phyloP scores from a whole-genome alignment of 2,888 invertebrate genomes.

The Pseudanteris insignis region DNA sequence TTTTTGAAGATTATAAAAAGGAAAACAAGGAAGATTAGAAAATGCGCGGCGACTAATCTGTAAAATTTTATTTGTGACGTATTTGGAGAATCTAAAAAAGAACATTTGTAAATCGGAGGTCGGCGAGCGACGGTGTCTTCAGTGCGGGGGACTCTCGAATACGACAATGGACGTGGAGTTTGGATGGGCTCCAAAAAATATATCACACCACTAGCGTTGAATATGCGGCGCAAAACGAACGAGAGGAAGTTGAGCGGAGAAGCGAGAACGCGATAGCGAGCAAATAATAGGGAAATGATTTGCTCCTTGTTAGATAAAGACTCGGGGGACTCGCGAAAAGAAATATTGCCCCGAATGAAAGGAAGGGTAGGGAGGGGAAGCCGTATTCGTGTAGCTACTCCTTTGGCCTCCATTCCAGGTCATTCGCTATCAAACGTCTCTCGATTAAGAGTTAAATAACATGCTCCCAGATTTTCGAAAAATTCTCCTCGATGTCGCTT shows the following conservation, averaged over 20 bases:
- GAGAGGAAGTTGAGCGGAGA: conserved; percentile 52
- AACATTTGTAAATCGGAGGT: conserved; percentile 56
- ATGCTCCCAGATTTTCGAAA: conserved; percentile 39
- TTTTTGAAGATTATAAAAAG: conserved; percentile 5
- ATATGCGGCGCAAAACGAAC: conserved; percentile 58
- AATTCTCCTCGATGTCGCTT: conserved; percentile 34
- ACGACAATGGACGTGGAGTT: conserved; percentile 61
- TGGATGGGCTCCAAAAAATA: conserved; percentile 65
- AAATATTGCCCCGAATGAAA: conserved; percentile 65
- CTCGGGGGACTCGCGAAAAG: conserved; percentile 62
- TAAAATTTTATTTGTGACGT: conserved; percentile 37
- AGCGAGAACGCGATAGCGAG: conserved; percentile 62
- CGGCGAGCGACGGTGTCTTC: conserved; percentile 46
- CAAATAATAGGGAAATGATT: conserved; percentile 67
- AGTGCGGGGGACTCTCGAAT: conserved; percentile 48
- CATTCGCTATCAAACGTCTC: conserved; percentile 56
- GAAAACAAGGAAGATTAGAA: conserved; percentile 37
- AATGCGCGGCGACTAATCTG: conserved; percentile 19
- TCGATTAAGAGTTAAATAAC: conserved; percentile 61
- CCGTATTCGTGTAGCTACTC: conserved; percentile 60
- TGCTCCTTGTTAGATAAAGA: conserved; percentile 67
- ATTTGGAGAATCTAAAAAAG: conserved; percentile 45
- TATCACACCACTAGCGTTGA: conserved; percentile 53
- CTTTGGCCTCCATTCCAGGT: conserved; percentile 56
- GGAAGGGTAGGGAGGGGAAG: conserved; percentile 58